Conservation (phyloP, 2,113 vertebrate genomes). For the Alouatta palliata region DNA sequence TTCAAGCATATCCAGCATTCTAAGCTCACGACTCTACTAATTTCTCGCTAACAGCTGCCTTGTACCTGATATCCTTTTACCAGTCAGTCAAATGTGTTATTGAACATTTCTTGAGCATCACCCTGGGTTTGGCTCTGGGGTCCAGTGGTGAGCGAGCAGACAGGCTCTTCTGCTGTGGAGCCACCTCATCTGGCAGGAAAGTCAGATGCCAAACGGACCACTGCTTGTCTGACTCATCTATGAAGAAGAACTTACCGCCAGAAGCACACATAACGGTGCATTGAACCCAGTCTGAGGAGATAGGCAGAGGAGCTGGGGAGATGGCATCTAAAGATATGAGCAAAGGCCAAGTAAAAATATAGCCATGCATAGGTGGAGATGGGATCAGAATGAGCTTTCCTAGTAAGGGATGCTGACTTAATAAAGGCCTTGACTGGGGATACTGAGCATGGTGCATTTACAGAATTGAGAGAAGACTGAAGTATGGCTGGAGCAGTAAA, state of each 20-base stretch:
- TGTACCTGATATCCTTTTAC: background rate
- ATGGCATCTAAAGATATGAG: background rate
- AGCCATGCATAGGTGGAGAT: background rate
- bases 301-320: background rate
- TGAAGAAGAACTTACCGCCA: background rate
- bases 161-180: background rate
- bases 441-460: background rate
- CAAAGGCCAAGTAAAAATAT: background rate
- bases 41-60: background rate
- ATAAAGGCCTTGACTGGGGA: background rate
- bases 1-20: background rate
- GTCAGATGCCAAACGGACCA: background rate
- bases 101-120: background rate
- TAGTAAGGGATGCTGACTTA: background rate
- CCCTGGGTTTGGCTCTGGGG: background rate
- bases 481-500: background rate
- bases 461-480: background rate
- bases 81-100: background rate
- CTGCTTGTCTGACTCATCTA: background rate
- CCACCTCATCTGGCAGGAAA: background rate
- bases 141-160: background rate
- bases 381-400: background rate
- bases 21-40: background rate
- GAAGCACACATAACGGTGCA: fast-evolving
- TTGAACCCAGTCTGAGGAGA: background rate